A percentile compares a stretch with the other conserved stretches of the same genome.
Evolutionary conservation across 2,797 vertebrate species (phyloP).

Genomic region (Catamblyrhynchus diadema): DNA sequence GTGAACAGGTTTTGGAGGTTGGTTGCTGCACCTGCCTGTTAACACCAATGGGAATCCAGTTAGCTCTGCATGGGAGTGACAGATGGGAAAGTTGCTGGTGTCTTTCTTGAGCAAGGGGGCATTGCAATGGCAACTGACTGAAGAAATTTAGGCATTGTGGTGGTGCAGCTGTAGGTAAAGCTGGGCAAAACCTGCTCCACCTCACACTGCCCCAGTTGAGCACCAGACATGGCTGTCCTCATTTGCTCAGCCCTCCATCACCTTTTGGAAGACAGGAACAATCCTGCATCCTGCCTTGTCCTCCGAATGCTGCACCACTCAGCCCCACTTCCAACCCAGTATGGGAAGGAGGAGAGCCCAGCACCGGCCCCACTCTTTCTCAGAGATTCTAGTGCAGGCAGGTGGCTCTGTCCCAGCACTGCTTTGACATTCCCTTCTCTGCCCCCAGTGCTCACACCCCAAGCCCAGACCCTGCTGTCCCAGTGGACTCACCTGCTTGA

Average conservation of each 20-base stretch:
- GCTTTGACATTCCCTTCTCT: background rate
- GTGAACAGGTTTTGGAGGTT: background rate
- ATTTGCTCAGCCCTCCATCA: background rate
- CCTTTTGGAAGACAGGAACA: background rate
- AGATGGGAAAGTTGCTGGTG: background rate
- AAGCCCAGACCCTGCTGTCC: background rate
- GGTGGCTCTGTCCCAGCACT: background rate
- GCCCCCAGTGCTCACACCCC: background rate
- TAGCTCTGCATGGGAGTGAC: background rate
- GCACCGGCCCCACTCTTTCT: background rate
- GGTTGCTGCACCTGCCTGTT: background rate
- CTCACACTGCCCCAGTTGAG: fast-evolving
- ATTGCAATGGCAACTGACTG: background rate
- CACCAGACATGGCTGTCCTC: fast-evolving
- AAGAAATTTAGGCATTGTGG: background rate
- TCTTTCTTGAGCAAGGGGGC: background rate
- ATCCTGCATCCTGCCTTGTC: background rate
- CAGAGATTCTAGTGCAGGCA: background rate
- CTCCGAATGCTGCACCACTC: background rate
- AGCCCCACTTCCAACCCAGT: background rate
- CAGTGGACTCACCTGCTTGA: constrained; percentile 30
- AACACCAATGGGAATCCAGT: background rate
- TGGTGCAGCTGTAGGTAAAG: background rate
- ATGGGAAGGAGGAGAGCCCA: background rate
- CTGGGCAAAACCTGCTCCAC: fast-evolving